These are phyloP conservation scores for Cinara cedri DNA, from an alignment of 2,888 invertebrate genomes.

Conservation along the genomic window DNA sequence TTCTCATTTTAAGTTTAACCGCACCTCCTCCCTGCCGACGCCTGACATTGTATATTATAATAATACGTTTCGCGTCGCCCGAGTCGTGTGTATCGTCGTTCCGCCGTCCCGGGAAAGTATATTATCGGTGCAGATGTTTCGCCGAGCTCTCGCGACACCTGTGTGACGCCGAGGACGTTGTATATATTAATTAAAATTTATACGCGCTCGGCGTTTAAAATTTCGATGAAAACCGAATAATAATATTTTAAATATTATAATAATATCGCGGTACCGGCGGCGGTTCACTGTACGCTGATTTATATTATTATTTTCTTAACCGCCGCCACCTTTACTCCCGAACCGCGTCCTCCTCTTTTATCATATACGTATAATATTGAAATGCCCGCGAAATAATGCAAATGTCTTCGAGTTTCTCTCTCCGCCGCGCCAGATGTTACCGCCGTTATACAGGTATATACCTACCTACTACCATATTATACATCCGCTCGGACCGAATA, in stretches of 20 bases:
- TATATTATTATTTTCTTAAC: background rate
- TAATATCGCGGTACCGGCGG: background rate
- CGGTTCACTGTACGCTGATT: background rate
- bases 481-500: too few relatives aligned
- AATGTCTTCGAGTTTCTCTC: background rate
- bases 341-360: too few relatives aligned
- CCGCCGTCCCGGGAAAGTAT: background rate
- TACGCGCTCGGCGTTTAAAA: background rate
- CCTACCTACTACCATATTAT: too few relatives aligned
- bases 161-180: background rate
- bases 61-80: background rate
- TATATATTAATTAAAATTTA: slow-evolving; percentile 31
- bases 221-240: background rate
- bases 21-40: too few relatives aligned
- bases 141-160: slow-evolving; percentile 8
- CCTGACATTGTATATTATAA: background rate
- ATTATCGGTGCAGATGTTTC: slow-evolving; percentile 21
- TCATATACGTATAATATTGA: too few relatives aligned
- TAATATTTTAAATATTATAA: background rate
- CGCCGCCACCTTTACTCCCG: background rate
- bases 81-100: background rate
- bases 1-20: slow-evolving; percentile 1
- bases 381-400: background rate
- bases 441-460: too few relatives aligned
- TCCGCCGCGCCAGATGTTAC: background rate